These are phyloP conservation scores for Hippocampus zosterae DNA, from an alignment of 2,113 vertebrate species.

Conservation along the genomic window DNA sequence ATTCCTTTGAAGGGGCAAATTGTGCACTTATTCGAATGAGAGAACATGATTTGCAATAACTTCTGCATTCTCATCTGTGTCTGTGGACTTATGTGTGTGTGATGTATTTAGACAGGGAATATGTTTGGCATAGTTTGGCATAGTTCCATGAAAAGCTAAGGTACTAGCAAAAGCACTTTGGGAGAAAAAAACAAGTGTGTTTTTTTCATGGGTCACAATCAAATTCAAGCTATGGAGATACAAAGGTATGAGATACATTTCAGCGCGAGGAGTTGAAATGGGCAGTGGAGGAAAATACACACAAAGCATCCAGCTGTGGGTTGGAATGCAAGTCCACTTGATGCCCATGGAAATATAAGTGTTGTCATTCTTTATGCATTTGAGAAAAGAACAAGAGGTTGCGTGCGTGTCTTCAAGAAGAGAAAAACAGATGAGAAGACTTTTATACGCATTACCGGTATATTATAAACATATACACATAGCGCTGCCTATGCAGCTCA, in stretches of 20 bases:
- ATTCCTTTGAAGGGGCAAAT: slow-evolving; percentile 33
- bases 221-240: slow-evolving; percentile 40
- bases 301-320: not conserved
- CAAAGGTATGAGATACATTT: slow-evolving; percentile 51
- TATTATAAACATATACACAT: not conserved
- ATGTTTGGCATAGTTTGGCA: not conserved
- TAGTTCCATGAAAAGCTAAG: slow-evolving; percentile 14
- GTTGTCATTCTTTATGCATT: not conserved
- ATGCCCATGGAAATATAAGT: not conserved
- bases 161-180: not conserved
- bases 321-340: not conserved
- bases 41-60: slow-evolving; percentile 24
- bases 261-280: slow-evolving; percentile 11
- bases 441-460: not conserved
- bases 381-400: not conserved
- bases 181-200: slow-evolving; percentile 22
- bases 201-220: slow-evolving; percentile 53
- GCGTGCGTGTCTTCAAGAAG: not conserved
- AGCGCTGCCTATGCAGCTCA: not conserved
- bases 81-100: not conserved
- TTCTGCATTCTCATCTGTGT: slow-evolving; percentile 1
- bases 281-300: slow-evolving; percentile 10
- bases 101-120: not conserved
- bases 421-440: not conserved
- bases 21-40: slow-evolving; percentile 45